Conservation (phyloP, 2,113 vertebrate species). For the Gallinago media region DNA sequence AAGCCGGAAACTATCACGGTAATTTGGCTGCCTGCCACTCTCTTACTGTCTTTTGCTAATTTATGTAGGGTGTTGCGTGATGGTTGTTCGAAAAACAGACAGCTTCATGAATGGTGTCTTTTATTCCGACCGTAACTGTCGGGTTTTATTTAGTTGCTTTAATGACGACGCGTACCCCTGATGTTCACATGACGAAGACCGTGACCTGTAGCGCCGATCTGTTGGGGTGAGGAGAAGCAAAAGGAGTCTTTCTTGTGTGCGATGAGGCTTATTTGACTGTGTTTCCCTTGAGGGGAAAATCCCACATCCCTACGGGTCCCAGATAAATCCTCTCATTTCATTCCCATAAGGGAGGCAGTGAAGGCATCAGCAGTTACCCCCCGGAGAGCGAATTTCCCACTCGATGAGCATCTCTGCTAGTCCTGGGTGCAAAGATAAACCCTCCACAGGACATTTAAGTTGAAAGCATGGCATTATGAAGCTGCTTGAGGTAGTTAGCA, state of each 20-base stretch:
- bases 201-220: neutral
- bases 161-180: neutral
- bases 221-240: neutral
- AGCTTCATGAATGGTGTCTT: constrained; percentile 30
- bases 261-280: neutral
- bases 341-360: constrained; percentile 18
- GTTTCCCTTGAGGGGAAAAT: constrained; percentile 22
- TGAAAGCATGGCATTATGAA: neutral
- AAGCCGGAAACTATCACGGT: neutral
- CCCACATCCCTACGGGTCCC: neutral
- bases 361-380: constrained; percentile 2
- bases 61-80: rapidly evolving
- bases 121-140: neutral
- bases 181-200: constrained; percentile 6
- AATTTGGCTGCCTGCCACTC: neutral
- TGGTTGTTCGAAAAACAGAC: neutral
- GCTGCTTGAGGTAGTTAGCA: constrained; percentile 47
- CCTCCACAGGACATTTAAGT: neutral
- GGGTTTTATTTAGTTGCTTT: neutral
- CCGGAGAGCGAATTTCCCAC: neutral
- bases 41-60: neutral
- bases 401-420: neutral
- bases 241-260: constrained; percentile 34
- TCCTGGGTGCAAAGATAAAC: constrained; percentile 26
- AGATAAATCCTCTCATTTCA: neutral